These are phyloP conservation scores for Parazoanthus swiftii DNA, from an alignment of 92 coral and sea anemone genomes.

Conservation along the genomic window DNA sequence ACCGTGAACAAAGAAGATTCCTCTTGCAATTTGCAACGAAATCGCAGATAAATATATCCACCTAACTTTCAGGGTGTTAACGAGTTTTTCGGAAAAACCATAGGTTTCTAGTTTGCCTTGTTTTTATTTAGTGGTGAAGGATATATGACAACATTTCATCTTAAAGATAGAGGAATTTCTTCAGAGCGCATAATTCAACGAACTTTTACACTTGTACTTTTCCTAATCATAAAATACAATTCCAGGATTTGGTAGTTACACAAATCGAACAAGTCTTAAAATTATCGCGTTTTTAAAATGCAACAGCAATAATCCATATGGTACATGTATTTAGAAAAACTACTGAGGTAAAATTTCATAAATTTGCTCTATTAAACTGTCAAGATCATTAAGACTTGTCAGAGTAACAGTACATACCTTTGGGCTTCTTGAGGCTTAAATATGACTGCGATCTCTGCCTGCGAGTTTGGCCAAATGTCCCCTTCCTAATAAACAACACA, in stretches of 20 bases:
- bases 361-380: no score
- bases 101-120: not conserved
- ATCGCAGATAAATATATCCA: not conserved
- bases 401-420: conserved; percentile 51
- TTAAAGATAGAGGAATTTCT: not conserved
- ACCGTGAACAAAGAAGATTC: not conserved
- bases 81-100: not conserved
- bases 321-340: no score
- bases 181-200: not conserved
- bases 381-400: not conserved
- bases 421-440: conserved; percentile 95
- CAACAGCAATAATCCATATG: no score
- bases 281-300: no score
- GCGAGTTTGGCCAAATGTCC: conserved; percentile 98
- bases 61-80: not conserved
- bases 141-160: not conserved
- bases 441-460: conserved; percentile 80
- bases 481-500: conserved; percentile 76
- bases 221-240: no score
- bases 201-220: no score
- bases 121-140: not conserved
- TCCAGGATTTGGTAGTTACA: not conserved
- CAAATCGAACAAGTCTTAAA: not conserved
- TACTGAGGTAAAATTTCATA: no score
- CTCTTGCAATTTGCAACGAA: not conserved